A percentile compares a stretch with the other conserved stretches of the same genome.
Conservation (phyloP, 2,888 invertebrate genomes). For the Stenoptilia bipunctidactyla region DNA sequence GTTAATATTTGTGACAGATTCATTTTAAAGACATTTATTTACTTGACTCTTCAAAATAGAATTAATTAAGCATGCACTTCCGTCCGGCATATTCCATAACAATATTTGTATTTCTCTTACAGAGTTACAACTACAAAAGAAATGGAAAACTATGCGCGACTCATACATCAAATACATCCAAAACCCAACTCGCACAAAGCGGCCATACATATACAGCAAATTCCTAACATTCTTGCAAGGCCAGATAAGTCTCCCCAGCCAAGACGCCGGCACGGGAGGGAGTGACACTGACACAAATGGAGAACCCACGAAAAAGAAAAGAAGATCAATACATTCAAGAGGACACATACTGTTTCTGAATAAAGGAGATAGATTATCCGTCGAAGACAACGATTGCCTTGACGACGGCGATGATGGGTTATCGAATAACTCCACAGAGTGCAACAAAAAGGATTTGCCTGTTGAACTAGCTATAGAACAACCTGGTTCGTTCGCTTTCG, state of each 20-base stretch:
- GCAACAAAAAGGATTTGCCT: background rate
- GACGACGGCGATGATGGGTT: conserved; percentile 23
- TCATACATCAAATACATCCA: conserved; percentile 47
- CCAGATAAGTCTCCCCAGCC: conserved; percentile 23
- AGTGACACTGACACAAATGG: conserved; percentile 18
- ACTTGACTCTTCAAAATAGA: no score
- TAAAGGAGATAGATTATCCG: conserved; percentile 31
- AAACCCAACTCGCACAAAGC: conserved; percentile 40
- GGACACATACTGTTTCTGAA: conserved; percentile 25
- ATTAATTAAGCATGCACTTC: no score
- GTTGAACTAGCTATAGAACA: background rate
- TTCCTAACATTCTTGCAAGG: conserved; percentile 38
- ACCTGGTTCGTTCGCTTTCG: conserved; percentile 46
- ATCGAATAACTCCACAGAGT: conserved; percentile 25
- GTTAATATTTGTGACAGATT: no score
- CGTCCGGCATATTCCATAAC: no score
- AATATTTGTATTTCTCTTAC: no score
- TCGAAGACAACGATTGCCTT: conserved; percentile 29
- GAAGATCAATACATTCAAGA: conserved; percentile 26
- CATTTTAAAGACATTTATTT: no score
- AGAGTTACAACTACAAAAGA: conserved; percentile 60
- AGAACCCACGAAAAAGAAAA: conserved; percentile 23
- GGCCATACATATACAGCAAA: conserved; percentile 47
- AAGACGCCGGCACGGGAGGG: background rate
- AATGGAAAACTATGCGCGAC: conserved; percentile 61